Evolutionary conservation across 2,797 vertebrate species (phyloP).

Genomic region (Melanotaenia trifasciata): DNA sequence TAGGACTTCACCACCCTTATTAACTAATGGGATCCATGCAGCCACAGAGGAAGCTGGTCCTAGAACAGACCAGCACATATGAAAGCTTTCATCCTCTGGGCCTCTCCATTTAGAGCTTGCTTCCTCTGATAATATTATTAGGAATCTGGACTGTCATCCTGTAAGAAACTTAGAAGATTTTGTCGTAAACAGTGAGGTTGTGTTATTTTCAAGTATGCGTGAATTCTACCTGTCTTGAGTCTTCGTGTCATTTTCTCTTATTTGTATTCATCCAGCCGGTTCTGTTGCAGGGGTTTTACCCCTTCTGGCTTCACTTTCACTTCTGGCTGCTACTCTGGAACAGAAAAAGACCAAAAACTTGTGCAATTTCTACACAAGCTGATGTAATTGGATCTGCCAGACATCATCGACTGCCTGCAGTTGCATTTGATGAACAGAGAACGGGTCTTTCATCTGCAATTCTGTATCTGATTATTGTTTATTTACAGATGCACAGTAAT

Average conservation of each 20-base stretch:
- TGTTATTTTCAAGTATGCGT: neutral
- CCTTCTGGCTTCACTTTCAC: neutral
- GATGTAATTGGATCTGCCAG: conserved; percentile 37
- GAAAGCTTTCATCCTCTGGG: conserved; percentile 63
- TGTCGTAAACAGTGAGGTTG: neutral
- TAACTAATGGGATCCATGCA: conserved; percentile 68
- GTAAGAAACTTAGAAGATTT: conserved; percentile 18
- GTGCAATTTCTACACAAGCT: conserved; percentile 51
- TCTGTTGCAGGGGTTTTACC: conserved; percentile 19
- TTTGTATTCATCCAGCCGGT: conserved; percentile 27
- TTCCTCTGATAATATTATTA: conserved; percentile 63
- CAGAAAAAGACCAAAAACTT: conserved; percentile 38
- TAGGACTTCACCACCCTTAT: conserved; percentile 43
- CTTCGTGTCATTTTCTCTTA: conserved; percentile 14
- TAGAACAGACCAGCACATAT: conserved; percentile 44
- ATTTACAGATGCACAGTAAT: conserved; percentile 15
- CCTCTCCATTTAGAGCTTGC: conserved; percentile 45
- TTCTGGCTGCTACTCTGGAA: conserved; percentile 31
- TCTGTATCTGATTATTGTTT: conserved; percentile 1
- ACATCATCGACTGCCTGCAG: conserved; percentile 29
- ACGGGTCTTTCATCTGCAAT: conserved; percentile 23
- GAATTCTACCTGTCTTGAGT: neutral
- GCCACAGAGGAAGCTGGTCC: conserved; percentile 70
- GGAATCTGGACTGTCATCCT: conserved; percentile 19
- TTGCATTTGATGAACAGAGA: conserved; percentile 18